Conservation (phyloP, 2,113 vertebrate genomes). For the Oryzias melastigma region DNA sequence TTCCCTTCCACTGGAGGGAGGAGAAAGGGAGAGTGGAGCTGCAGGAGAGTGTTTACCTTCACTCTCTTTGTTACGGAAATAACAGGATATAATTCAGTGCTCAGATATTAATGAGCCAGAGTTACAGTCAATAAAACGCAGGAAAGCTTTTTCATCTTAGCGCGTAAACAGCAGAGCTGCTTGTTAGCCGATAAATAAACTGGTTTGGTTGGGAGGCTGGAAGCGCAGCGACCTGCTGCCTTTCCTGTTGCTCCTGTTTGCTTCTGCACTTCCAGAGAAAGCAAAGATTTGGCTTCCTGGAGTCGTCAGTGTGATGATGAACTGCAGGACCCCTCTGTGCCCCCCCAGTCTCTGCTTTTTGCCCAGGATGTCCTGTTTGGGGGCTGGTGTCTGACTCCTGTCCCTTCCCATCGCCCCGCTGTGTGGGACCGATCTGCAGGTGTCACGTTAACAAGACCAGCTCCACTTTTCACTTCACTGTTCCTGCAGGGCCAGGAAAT, state of each 20-base stretch:
- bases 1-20: constrained; percentile 33
- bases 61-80: too few species aligned
- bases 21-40: constrained; percentile 16
- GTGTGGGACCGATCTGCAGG: constrained; percentile 30
- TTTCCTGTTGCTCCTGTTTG: constrained; percentile 40
- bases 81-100: too few species aligned
- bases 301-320: constrained; percentile 22
- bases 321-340: constrained; percentile 2
- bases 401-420: constrained; percentile 61
- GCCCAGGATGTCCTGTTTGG: constrained; percentile 73
- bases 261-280: constrained; percentile 17
- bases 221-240: constrained; percentile 23
- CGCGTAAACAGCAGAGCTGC: constrained; percentile 22
- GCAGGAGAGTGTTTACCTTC: neutral
- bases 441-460: constrained; percentile 21
- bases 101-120: constrained; percentile 15
- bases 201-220: constrained; percentile 7
- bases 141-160: constrained; percentile 18
- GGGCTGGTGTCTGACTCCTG: constrained; percentile 41
- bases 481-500: too few species aligned
- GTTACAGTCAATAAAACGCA: constrained; percentile 29
- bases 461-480: too few species aligned
- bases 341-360: constrained; percentile 34
- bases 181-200: constrained; percentile 19
- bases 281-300: constrained; percentile 22